These are phyloP conservation scores for Peromyscus nudipes DNA, from an alignment of 2,797 vertebrate species.

Conservation along the genomic window DNA sequence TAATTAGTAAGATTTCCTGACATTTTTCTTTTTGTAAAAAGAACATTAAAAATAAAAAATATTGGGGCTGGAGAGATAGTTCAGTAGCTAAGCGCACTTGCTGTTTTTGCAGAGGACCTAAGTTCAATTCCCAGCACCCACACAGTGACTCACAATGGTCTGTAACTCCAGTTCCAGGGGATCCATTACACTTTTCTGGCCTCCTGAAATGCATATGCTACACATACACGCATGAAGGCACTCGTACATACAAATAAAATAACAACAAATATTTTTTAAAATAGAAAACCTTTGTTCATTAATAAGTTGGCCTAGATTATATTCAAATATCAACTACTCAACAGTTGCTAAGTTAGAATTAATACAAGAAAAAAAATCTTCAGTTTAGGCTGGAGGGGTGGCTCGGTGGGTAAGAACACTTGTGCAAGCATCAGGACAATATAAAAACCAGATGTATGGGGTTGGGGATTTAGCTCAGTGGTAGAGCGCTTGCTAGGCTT, in stretches of 20 bases:
- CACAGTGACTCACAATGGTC: not conserved
- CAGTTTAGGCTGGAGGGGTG: not conserved
- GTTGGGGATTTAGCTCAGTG: too few relatives aligned
- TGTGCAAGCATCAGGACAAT: not conserved
- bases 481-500: too few relatives aligned
- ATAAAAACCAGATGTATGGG: not conserved
- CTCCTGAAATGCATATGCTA: not conserved
- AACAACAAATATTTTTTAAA: not conserved
- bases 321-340: conserved; percentile 58
- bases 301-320: conserved; percentile 50
- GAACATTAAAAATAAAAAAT: conserved; percentile 53
- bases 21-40: not conserved
- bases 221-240: not conserved
- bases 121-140: not conserved
- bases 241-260: not conserved
- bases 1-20: not conserved
- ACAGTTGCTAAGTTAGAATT: conserved; percentile 48
- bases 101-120: not conserved
- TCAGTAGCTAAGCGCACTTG: not conserved
- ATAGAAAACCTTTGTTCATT: conserved; percentile 38
- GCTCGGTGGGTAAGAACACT: not conserved
- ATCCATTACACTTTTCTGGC: not conserved
- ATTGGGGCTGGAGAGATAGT: not conserved
- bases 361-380: not conserved
- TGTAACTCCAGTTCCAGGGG: not conserved